Conservation (phyloP, 2,113 vertebrate genomes). For the Oreochromis spilurus region DNA sequence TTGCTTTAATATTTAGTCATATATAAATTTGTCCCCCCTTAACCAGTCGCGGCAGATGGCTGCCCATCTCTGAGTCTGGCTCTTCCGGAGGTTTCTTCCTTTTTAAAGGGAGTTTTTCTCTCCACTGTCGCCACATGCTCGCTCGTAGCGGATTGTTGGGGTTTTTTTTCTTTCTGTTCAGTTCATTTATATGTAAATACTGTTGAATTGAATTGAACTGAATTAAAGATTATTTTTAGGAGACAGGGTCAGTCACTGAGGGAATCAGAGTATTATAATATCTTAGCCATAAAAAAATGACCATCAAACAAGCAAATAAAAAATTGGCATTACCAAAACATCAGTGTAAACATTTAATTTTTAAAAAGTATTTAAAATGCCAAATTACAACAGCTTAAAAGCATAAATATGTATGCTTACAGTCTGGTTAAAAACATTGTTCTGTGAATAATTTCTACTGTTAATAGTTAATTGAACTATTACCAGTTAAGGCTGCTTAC, state of each 20-base stretch:
- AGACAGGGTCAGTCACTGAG: not conserved
- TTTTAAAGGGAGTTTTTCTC: not conserved
- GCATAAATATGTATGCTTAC: not conserved
- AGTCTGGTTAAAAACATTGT: not conserved
- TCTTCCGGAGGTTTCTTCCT: not conserved
- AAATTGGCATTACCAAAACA: not conserved
- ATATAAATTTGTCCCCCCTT: not conserved
- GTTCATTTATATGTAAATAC: not conserved
- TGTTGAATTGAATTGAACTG: not conserved
- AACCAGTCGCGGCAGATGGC: not conserved
- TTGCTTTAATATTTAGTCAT: not conserved
- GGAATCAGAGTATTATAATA: not conserved
- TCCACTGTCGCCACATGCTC: not conserved
- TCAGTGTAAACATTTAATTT: not conserved
- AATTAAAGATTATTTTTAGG: not conserved
- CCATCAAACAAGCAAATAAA: not conserved
- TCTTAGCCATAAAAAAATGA: not conserved
- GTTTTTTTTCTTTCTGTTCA: rapidly evolving
- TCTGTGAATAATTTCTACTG: not conserved
- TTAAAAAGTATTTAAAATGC: not conserved
- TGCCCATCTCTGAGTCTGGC: not conserved
- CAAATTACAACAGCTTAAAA: not conserved
- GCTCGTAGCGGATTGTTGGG: not conserved
- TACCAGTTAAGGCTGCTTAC: not conserved
- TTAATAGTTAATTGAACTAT: not conserved